phyloP scores from a whole-genome alignment of 2,797 vertebrate genomes.

The Tarsius wallacei region DNA sequence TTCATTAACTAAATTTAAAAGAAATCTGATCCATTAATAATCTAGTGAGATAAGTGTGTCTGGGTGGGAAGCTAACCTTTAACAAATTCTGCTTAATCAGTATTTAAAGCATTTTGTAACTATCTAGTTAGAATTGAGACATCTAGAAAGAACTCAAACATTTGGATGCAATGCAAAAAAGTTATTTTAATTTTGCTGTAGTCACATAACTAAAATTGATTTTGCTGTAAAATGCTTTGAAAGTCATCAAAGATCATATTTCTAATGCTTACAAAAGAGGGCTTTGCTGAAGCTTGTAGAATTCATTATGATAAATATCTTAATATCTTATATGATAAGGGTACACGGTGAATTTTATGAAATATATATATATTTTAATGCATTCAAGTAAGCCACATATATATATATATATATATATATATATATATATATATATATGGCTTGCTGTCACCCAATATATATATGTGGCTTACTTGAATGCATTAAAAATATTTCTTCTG shows the following conservation, averaged over 20 bases:
- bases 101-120: conserved; percentile 84
- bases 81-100: conserved; percentile 81
- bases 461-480: conserved; percentile 32
- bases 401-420: background rate
- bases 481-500: conserved; percentile 56
- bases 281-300: conserved; percentile 28
- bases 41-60: conserved; percentile 44
- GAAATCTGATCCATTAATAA: conserved; percentile 78
- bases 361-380: conserved; percentile 53
- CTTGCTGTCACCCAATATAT: too few species aligned
- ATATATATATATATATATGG: too few species aligned
- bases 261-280: conserved; percentile 10
- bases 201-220: conserved; percentile 54
- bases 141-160: background rate
- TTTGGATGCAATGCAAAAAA: background rate
- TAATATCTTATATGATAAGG: conserved; percentile 54
- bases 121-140: conserved; percentile 78
- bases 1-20: conserved; percentile 74
- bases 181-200: background rate
- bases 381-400: too few species aligned
- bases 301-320: conserved; percentile 70
- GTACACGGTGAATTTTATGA: conserved; percentile 49
- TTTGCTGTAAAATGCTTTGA: conserved; percentile 55
- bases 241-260: conserved; percentile 36
- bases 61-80: conserved; percentile 65